Base-by-base conservation (phyloP, 64 coral and sea anemone species). In the Catalaphyllia jardinei region DNA sequence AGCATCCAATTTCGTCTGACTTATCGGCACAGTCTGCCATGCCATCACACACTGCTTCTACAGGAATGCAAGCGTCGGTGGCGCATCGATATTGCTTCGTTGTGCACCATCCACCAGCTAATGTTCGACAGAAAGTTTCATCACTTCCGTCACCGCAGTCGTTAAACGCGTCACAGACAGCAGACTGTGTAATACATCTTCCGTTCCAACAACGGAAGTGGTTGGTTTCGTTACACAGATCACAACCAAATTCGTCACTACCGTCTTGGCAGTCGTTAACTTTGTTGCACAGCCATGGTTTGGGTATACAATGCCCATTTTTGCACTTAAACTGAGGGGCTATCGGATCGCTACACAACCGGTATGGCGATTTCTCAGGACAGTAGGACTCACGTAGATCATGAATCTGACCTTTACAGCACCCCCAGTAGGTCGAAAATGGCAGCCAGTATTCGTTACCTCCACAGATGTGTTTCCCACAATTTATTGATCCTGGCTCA, bases 221-320 rank as follows among this genome's bases (percentile, higher is more conserved):
- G 8, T 28, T 24, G 8, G 80, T 77, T 54, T 13, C 62, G n/a
- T 77, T 61, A 52, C 86, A 93, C 20, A 33, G 29, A n/a, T 24
- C 63, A 64, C 92, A 93, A 0, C 78, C 86, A 22, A 67, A 8
- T 79, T 93, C 76, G 30, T 93, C 92, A 71, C 86, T 88, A 16
- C 92, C 92, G 25, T 93, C 92, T 83, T 88, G 86, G 60, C 92
- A 93, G 24, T 93, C 92, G 29, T 93, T 93, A 10, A n/a, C 35
- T 50, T 19, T 54, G 73, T 88, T 89, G 25, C 92, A 93, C 10
- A 75, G n/a, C 86, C 86, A 93, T 7, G 16, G 8, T 63, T 18
- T 50, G 10, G 92, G 78, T 24, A 93, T 29, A 39, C 92, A 93
- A 31, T 93, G 92, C 2, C 29, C 65, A 74, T 93, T 93, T 1